These are phyloP conservation scores for Drosophila sulfurigaster DNA, from an alignment of 1,140 invertebrate species.

Conservation along the genomic window DNA sequence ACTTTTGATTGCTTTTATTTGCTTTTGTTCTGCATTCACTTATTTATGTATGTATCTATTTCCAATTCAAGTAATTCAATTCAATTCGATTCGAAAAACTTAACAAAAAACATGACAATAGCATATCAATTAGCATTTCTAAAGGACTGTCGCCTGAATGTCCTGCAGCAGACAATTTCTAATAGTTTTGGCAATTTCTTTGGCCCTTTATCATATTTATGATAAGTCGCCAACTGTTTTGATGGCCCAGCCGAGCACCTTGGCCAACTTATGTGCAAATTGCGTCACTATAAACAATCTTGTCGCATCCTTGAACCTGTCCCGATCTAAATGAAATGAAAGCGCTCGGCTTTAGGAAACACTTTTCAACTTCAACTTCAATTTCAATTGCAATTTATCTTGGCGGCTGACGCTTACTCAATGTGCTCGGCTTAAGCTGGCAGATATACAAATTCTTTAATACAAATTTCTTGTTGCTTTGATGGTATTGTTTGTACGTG, in stretches of 20 bases:
- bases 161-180: not conserved
- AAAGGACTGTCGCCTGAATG: not conserved
- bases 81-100: constrained; percentile 13
- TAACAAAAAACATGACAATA: not conserved
- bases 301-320: constrained; percentile 16
- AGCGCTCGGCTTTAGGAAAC: constrained; percentile 43
- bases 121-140: constrained; percentile 37
- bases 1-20: constrained; percentile 55
- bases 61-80: constrained; percentile 38
- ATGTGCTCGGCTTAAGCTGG: constrained; percentile 23
- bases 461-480: constrained; percentile 39
- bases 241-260: constrained; percentile 19
- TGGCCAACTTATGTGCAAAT: not conserved
- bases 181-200: constrained; percentile 39
- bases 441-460: constrained; percentile 18
- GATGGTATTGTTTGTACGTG: constrained; percentile 13
- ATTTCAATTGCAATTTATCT: constrained; percentile 59
- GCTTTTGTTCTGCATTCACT: constrained; percentile 38
- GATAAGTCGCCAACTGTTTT: constrained; percentile 38
- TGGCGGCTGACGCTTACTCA: constrained; percentile 14
- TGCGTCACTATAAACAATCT: constrained; percentile 21
- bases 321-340: constrained; percentile 5
- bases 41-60: constrained; percentile 38
- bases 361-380: constrained; percentile 42
- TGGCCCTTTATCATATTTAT: constrained; percentile 61